phyloP scores from a whole-genome alignment of 2,888 invertebrate species.

The Parelbella ahira region DNA sequence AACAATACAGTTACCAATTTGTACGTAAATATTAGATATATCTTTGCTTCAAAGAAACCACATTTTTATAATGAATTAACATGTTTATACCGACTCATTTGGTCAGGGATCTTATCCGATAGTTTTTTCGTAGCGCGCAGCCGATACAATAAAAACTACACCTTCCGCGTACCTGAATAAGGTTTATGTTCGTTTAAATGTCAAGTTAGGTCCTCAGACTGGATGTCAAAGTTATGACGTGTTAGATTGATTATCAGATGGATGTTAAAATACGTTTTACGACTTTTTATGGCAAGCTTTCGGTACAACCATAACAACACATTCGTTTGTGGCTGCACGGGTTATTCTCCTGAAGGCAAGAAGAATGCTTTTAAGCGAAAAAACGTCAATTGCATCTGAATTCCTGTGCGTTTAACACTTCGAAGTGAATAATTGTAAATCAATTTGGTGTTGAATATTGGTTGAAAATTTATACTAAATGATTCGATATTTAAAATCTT shows the following conservation, averaged over 20 bases:
- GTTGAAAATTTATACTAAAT: too few relatives aligned
- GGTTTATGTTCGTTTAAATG: constrained; percentile 33
- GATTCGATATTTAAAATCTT: too few relatives aligned
- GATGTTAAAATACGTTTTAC: constrained; percentile 81
- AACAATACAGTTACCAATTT: constrained; percentile 55
- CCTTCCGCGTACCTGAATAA: too few relatives aligned
- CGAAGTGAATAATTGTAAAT: constrained; percentile 14
- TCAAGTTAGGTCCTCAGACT: constrained; percentile 63
- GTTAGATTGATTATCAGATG: constrained; percentile 82
- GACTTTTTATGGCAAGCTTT: constrained; percentile 74
- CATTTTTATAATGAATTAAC: constrained; percentile 76
- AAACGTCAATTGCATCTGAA: constrained; percentile 16
- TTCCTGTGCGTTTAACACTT: constrained; percentile 18
- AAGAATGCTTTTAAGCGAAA: constrained; percentile 17
- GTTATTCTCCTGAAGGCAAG: constrained; percentile 31
- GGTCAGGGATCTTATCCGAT: constrained; percentile 55
- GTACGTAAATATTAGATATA: constrained; percentile 58
- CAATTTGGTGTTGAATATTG: constrained; percentile 10
- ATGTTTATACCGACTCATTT: constrained; percentile 77
- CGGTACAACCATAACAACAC: constrained; percentile 64
- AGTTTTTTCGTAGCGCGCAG: constrained; percentile 50
- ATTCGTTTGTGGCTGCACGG: constrained; percentile 59
- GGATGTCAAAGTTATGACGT: constrained; percentile 81
- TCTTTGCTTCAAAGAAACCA: constrained; percentile 51
- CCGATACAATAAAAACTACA: not conserved